Conservation (phyloP, 1,140 invertebrate genomes). For the Chelonus insularis region DNA sequence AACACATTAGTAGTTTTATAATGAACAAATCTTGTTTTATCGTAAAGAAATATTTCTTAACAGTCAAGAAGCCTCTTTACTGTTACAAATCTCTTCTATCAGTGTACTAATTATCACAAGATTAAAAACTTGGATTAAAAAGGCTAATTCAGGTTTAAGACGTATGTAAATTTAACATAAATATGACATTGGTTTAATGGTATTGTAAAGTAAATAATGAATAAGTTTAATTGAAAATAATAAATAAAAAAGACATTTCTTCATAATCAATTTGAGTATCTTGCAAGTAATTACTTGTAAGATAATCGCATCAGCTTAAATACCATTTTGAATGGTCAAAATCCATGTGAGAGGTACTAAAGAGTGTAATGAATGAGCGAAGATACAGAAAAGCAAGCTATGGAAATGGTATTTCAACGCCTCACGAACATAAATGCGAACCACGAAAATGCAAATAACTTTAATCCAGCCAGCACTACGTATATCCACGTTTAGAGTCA, state of each 20-base stretch:
- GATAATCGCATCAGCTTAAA: background rate
- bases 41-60: no score
- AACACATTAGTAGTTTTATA: no score
- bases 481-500: background rate
- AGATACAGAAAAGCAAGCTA: background rate
- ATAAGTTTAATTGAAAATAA: no score
- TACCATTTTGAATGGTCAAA: background rate
- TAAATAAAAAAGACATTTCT: no score
- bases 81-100: no score
- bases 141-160: no score
- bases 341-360: background rate
- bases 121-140: no score
- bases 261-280: background rate
- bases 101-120: no score
- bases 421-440: constrained; percentile 17
- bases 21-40: no score
- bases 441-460: constrained; percentile 25
- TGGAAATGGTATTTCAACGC: background rate
- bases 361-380: background rate
- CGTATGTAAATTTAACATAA: no score
- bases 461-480: constrained; percentile 13
- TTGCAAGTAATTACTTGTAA: background rate
- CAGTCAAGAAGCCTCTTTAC: no score
- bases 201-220: background rate
- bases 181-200: no score